phyloP scores from a whole-genome alignment of 2,113 vertebrate species.

The Chroicocephalus ridibundus region DNA sequence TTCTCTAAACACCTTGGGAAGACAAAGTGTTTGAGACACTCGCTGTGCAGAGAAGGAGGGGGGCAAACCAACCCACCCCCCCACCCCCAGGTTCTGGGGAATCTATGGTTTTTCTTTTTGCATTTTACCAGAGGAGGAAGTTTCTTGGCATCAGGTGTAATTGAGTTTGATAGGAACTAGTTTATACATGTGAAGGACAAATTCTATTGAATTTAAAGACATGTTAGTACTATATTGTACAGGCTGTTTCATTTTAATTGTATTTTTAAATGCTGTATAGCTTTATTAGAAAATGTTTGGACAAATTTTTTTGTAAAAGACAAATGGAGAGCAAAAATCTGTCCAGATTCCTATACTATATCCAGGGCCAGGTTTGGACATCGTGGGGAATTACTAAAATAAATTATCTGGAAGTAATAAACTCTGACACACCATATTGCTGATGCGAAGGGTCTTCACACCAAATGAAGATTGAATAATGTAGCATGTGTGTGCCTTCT shows the following conservation, averaged over 20 bases:
- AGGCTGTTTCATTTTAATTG: not conserved
- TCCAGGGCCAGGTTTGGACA: not conserved
- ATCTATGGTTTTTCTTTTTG: not conserved
- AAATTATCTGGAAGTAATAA: not conserved
- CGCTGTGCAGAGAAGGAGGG: not conserved
- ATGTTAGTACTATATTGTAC: not conserved
- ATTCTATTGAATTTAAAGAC: not conserved
- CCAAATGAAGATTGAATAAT: not conserved
- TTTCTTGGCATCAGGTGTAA: not conserved
- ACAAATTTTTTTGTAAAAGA: not conserved
- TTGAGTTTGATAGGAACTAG: not conserved
- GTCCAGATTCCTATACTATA: not conserved
- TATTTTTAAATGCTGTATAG: not conserved
- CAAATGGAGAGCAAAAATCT: not conserved
- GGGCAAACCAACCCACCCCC: too few relatives aligned
- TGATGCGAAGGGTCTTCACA: not conserved
- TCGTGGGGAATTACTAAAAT: not conserved
- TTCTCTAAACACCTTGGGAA: not conserved
- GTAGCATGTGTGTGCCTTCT: not conserved
- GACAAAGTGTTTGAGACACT: not conserved
- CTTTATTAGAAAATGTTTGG: not conserved
- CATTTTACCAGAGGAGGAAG: not conserved
- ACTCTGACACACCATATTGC: not conserved
- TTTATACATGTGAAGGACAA: not conserved
- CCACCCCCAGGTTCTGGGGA: not conserved